Conservation (phyloP, 2,113 vertebrate species). For the Todiramphus chloris region DNA sequence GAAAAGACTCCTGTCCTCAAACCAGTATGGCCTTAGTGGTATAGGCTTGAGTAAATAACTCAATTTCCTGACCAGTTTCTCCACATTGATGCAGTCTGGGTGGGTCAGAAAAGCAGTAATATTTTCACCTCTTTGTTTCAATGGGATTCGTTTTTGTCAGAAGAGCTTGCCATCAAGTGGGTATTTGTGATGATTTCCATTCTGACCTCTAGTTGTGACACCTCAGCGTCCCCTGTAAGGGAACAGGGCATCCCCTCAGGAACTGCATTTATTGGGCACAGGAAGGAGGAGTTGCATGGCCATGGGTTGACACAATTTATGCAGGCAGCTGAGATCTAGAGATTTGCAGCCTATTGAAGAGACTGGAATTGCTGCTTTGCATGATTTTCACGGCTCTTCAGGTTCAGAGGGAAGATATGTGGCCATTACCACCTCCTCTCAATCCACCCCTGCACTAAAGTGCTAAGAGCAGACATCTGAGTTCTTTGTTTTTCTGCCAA, state of each 20-base stretch:
- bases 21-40: not conserved
- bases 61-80: not conserved
- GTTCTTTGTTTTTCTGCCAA: constrained; percentile 40
- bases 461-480: not conserved
- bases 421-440: not conserved
- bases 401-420: not conserved
- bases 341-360: not conserved
- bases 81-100: not conserved
- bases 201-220: not conserved
- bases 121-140: not conserved
- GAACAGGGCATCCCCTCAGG: not conserved
- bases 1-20: not conserved
- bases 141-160: not conserved
- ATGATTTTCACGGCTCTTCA: not conserved
- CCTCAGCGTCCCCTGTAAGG: not conserved
- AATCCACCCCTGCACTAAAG: not conserved
- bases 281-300: not conserved
- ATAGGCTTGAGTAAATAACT: not conserved
- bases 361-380: not conserved
- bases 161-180: not conserved
- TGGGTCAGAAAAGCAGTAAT: not conserved
- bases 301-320: not conserved
- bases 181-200: not conserved
- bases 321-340: not conserved
- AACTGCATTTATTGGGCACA: not conserved